Evolutionary conservation across 2,797 vertebrate genomes (phyloP).

Genomic region (Anguilla anguilla): DNA sequence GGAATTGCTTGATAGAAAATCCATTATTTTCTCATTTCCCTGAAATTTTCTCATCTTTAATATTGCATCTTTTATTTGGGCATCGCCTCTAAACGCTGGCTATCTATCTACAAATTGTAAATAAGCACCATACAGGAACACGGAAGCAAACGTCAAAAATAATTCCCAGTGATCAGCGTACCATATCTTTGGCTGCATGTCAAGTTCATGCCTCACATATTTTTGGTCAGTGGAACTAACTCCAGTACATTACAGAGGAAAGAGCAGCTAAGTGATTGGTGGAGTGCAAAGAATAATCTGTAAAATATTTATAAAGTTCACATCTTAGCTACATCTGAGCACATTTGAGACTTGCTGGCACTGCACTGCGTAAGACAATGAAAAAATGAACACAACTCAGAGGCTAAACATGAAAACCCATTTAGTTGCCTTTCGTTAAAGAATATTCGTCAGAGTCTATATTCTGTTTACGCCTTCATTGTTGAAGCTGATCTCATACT

Average conservation of each 20-base stretch:
- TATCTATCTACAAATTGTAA: background rate
- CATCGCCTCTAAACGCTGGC: background rate
- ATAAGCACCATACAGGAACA: background rate
- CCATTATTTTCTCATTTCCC: background rate
- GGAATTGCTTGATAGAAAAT: background rate
- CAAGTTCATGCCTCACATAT: background rate
- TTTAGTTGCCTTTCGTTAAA: background rate
- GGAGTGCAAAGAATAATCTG: background rate
- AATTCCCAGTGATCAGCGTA: background rate
- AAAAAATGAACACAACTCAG: background rate
- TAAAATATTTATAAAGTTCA: slow-evolving; percentile 16
- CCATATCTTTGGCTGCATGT: background rate
- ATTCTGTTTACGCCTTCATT: background rate
- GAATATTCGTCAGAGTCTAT: background rate
- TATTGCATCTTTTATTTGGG: background rate
- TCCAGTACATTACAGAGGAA: background rate
- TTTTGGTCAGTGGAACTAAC: background rate
- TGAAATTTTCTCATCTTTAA: background rate
- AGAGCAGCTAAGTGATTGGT: background rate
- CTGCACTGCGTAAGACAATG: background rate
- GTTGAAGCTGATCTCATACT: background rate
- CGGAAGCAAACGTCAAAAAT: background rate
- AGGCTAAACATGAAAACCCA: background rate
- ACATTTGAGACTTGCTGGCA: background rate
- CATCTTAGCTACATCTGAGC: background rate